Percentiles rank a stretch among this genome's conserved stretches.
These are phyloP conservation scores for Cotesia typhae DNA, from an alignment of 1,140 invertebrate genomes.

Conservation along the genomic window DNA sequence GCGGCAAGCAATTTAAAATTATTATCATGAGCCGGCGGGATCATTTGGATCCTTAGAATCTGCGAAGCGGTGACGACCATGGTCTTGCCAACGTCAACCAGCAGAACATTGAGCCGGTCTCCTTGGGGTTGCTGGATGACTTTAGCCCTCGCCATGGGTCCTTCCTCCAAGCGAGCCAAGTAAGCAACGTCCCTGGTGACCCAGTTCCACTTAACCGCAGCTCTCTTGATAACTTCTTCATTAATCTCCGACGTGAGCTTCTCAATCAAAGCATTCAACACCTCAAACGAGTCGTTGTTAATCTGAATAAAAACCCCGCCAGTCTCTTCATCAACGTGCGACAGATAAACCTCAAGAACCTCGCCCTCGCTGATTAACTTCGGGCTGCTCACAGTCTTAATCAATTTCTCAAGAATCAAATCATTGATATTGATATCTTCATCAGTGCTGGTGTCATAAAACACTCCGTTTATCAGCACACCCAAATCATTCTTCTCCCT, in stretches of 20 bases:
- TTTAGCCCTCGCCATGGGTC: conserved; percentile 55
- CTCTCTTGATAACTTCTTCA: conserved; percentile 38
- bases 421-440: conserved; percentile 54
- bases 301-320: conserved; percentile 65
- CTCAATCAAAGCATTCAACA: conserved; percentile 52
- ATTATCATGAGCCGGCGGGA: too few species aligned
- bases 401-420: conserved; percentile 41
- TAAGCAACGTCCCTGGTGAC: conserved; percentile 52
- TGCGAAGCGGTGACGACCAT: conserved; percentile 46
- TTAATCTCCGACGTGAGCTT: conserved; percentile 46
- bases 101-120: conserved; percentile 51
- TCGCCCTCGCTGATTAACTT: conserved; percentile 46
- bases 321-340: conserved; percentile 53
- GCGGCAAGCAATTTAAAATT: conserved; percentile 53
- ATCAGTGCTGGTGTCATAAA: conserved; percentile 46
- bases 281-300: conserved; percentile 54
- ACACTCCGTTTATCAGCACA: conserved; percentile 33
- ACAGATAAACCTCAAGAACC: conserved; percentile 59
- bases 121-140: conserved; percentile 48
- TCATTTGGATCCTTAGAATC: conserved; percentile 44
- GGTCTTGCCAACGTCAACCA: conserved; percentile 63
- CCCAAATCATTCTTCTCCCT: conserved; percentile 32
- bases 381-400: not conserved
- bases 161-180: conserved; percentile 50
- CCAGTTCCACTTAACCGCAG: conserved; percentile 30